Evolutionary conservation across 2,888 invertebrate genomes (phyloP).

Genomic region (Iphiclides podalirius): DNA sequence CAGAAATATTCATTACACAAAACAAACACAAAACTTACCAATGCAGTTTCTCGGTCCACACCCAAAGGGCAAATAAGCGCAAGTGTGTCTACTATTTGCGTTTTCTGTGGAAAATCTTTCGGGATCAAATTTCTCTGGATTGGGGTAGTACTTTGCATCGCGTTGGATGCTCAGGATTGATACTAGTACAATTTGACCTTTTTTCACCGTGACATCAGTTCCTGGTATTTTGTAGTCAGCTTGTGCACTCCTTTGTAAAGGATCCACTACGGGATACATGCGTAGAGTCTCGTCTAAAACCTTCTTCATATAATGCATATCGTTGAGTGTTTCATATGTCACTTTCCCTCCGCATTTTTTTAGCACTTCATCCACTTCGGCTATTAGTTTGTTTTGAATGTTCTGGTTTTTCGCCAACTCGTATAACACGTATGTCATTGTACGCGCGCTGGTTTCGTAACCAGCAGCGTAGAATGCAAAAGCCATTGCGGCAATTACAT

Average conservation of each 20-base stretch:
- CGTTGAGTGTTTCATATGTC: slow-evolving; percentile 52
- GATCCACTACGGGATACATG: slow-evolving; percentile 60
- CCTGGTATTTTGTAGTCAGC: slow-evolving; percentile 51
- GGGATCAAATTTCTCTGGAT: too few species aligned
- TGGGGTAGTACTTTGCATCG: too few species aligned
- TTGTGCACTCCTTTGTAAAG: slow-evolving; percentile 50
- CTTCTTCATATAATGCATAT: slow-evolving; percentile 59
- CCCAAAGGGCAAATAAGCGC: slow-evolving; percentile 61
- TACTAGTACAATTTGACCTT: slow-evolving; percentile 34
- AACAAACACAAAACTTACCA: slow-evolving; percentile 38
- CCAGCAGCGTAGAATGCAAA: slow-evolving; percentile 65
- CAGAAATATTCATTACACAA: too few species aligned
- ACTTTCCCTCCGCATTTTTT: slow-evolving; percentile 44
- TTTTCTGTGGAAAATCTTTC: slow-evolving; percentile 53
- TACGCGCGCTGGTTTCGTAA: slow-evolving; percentile 63
- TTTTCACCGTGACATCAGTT: slow-evolving; percentile 47
- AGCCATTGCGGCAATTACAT: slow-evolving; percentile 51
- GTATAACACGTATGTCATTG: slow-evolving; percentile 51
- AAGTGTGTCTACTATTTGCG: slow-evolving; percentile 42
- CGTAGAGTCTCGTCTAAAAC: slow-evolving; percentile 61
- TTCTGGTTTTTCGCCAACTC: slow-evolving; percentile 52
- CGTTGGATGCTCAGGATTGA: too few species aligned
- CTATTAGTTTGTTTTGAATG: slow-evolving; percentile 49
- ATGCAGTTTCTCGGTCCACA: slow-evolving; percentile 63
- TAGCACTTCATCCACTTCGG: slow-evolving; percentile 46